phyloP scores from a whole-genome alignment of 2,888 invertebrate species.

The Plebejus anna region DNA sequence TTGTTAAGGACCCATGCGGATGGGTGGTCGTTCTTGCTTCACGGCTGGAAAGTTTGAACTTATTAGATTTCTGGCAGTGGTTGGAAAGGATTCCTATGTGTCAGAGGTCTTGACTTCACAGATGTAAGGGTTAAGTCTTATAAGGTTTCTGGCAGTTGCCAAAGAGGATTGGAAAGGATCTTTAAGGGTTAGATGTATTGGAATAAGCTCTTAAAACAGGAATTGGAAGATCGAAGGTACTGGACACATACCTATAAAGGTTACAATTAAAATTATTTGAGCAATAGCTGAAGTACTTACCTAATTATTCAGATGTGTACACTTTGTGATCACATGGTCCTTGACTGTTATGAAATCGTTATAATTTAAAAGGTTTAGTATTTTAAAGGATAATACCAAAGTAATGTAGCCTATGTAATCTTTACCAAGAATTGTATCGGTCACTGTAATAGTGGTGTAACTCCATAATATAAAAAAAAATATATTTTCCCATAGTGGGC shows the following conservation, averaged over 20 bases:
- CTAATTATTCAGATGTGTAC: no score
- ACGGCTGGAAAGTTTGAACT: conserved; percentile 73
- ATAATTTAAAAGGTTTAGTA: no score
- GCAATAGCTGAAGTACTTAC: no score
- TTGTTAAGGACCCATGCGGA: conserved; percentile 79
- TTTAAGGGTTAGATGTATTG: neutral
- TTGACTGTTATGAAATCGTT: no score
- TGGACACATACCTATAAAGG: no score
- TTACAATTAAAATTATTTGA: no score
- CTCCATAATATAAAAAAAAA: no score
- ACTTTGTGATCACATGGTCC: no score
- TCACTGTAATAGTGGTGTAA: no score
- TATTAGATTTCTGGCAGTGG: neutral
- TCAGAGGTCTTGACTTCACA: conserved; percentile 60
- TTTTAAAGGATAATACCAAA: neutral
- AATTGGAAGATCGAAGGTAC: no score
- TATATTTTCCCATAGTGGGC: no score
- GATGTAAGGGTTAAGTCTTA: neutral
- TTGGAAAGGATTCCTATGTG: neutral
- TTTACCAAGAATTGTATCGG: neutral
- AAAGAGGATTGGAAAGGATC: neutral
- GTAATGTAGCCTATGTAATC: neutral
- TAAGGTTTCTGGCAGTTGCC: neutral
- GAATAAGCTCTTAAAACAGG: no score
- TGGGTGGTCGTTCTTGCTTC: conserved; percentile 90